These are phyloP conservation scores for Drosophila nr. perissopoda DNA, from an alignment of 2,888 invertebrate species.

Conservation along the genomic window DNA sequence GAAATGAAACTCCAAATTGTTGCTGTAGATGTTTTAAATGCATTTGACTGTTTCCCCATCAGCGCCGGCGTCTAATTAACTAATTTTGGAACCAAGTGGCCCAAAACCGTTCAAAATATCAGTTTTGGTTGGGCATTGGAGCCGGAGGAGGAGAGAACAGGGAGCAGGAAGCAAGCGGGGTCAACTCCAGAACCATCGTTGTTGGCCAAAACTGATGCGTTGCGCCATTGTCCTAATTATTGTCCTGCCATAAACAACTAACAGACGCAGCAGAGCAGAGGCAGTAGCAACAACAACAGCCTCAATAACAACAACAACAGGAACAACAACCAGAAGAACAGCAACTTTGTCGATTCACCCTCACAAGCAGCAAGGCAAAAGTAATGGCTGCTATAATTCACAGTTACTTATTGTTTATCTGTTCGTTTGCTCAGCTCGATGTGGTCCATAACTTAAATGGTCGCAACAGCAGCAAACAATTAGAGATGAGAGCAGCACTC, in stretches of 20 bases:
- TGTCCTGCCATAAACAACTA: slow-evolving; percentile 80
- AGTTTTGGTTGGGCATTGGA: slow-evolving; percentile 20
- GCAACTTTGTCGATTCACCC: slow-evolving; percentile 48
- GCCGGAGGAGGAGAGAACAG: background rate
- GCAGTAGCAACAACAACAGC: slow-evolving; percentile 17
- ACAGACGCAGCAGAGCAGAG: slow-evolving; percentile 42
- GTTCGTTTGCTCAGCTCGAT: slow-evolving; percentile 77
- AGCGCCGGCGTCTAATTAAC: slow-evolving; percentile 73
- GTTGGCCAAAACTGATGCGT: slow-evolving; percentile 59
- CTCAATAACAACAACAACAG: slow-evolving; percentile 10
- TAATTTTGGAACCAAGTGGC: slow-evolving; percentile 56
- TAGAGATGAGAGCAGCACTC: slow-evolving; percentile 29
- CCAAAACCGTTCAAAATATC: slow-evolving; percentile 40
- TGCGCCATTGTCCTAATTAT: slow-evolving; percentile 75
- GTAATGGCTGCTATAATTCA: slow-evolving; percentile 82
- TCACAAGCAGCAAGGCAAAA: slow-evolving; percentile 59
- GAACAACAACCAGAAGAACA: slow-evolving; percentile 13
- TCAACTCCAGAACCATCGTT: slow-evolving; percentile 43
- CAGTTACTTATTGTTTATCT: slow-evolving; percentile 83
- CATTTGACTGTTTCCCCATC: slow-evolving; percentile 46
- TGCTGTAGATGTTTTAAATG: slow-evolving; percentile 26
- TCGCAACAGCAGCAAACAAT: slow-evolving; percentile 47
- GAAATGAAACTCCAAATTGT: slow-evolving; percentile 31
- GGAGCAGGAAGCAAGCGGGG: background rate
- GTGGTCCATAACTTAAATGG: slow-evolving; percentile 78